A percentile compares a stretch with the other conserved stretches of the same genome.
Conservation (phyloP, 1,140 invertebrate genomes). For the Anadara kagoshimensis region DNA sequence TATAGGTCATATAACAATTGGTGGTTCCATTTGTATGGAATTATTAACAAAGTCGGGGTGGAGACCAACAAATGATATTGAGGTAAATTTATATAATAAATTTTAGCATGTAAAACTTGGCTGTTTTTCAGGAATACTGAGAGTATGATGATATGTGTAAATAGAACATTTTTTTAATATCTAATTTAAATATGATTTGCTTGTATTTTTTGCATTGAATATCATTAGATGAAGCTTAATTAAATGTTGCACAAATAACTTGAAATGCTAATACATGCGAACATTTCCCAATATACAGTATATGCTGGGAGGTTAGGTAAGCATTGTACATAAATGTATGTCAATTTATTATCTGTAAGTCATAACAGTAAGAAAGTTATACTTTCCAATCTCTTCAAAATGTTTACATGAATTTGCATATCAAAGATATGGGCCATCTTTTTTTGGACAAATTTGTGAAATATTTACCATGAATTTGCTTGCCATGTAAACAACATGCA, state of each 20-base stretch:
- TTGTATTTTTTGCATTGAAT: not conserved
- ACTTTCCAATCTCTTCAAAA: too few relatives aligned
- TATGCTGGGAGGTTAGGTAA: too few relatives aligned
- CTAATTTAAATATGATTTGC: not conserved
- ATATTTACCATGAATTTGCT: too few relatives aligned
- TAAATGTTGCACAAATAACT: not conserved
- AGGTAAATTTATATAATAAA: conserved; percentile 47
- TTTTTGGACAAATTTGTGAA: too few relatives aligned
- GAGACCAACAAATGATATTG: conserved; percentile 69
- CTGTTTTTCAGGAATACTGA: not conserved
- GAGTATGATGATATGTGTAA: not conserved
- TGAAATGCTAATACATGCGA: too few relatives aligned
- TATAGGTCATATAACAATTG: conserved; percentile 70
- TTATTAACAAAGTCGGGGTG: conserved; percentile 70
- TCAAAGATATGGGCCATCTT: too few relatives aligned
- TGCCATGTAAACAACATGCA: too few relatives aligned
- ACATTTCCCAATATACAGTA: too few relatives aligned
- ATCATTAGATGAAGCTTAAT: not conserved
- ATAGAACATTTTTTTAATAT: not conserved
- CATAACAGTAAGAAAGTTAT: too few relatives aligned
- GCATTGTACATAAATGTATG: too few relatives aligned
- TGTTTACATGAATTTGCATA: too few relatives aligned
- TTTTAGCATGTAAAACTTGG: not conserved
- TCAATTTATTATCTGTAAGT: too few relatives aligned
- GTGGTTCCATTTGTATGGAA: conserved; percentile 71